Percentiles rank a stretch among this genome's conserved stretches.
Conservation (phyloP, 2,113 vertebrate species). For the Melanerpes formicivorus region DNA sequence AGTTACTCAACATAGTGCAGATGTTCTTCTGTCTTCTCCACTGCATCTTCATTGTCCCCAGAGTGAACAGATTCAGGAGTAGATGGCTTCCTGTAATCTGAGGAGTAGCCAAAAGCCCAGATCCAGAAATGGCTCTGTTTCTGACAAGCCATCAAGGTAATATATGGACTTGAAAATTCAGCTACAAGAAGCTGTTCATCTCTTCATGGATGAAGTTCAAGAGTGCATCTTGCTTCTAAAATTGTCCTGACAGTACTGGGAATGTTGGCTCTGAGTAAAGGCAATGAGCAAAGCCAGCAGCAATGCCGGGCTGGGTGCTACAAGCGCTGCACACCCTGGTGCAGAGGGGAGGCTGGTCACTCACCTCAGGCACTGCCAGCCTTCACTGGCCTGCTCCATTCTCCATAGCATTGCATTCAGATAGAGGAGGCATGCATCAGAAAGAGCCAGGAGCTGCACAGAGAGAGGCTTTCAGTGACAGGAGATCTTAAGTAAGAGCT, state of each 20-base stretch:
- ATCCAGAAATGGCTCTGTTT: background rate
- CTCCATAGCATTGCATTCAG: background rate
- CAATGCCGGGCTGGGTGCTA: constrained; percentile 12
- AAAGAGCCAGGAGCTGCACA: background rate
- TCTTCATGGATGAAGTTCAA: constrained; percentile 52
- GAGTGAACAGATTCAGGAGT: background rate
- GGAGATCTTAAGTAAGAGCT: background rate
- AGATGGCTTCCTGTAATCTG: background rate
- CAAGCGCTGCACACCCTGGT: background rate
- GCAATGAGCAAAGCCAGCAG: constrained; percentile 38
- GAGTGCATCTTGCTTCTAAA: constrained; percentile 61
- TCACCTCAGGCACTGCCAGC: background rate
- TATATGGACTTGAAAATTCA: constrained; percentile 45
- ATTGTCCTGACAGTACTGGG: constrained; percentile 48
- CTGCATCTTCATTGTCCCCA: background rate
- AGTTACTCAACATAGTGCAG: background rate
- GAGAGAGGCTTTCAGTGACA: background rate
- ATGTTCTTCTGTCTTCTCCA: background rate
- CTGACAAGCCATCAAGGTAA: background rate
- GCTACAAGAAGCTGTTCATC: constrained; percentile 59
- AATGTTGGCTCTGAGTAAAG: constrained; percentile 54
- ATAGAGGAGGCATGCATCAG: background rate
- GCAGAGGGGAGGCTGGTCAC: background rate
- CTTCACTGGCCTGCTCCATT: background rate
- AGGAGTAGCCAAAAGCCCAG: background rate